Evolutionary conservation across 2,113 vertebrate genomes (phyloP).

Genomic region (Steatornis caripensis): DNA sequence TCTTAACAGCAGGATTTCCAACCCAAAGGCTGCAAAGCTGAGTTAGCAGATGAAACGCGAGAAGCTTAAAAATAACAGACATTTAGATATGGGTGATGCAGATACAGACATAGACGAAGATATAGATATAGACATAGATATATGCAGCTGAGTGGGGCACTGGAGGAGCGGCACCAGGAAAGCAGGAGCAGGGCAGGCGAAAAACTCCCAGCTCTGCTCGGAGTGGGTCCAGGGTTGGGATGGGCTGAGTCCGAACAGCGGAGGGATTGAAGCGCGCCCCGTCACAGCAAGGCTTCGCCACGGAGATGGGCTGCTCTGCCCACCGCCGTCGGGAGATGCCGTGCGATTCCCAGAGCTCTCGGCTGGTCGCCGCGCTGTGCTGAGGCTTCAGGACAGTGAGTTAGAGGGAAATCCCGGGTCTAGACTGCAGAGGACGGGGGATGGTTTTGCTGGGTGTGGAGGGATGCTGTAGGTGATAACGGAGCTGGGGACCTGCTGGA

Average conservation of each 20-base stretch:
- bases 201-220: neutral
- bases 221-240: neutral
- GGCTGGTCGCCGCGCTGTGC: neutral
- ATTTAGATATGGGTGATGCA: neutral
- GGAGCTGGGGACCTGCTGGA: neutral
- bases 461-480: neutral
- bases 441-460: neutral
- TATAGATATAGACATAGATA: neutral
- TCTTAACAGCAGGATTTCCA: neutral
- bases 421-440: neutral
- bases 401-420: neutral
- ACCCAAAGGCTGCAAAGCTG: neutral
- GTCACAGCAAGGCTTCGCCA: neutral
- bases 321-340: neutral
- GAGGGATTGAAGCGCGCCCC: neutral
- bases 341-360: neutral
- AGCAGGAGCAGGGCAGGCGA: neutral
- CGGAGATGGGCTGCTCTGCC: neutral
- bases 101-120: neutral
- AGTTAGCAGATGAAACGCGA: neutral
- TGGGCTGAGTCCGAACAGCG: neutral
- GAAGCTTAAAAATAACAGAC: neutral
- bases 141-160: neutral
- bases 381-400: fast-evolving
- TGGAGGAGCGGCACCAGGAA: neutral